Percentiles rank a stretch among this genome's conserved stretches.
These are phyloP conservation scores for Todus mexicanus DNA, from an alignment of 2,797 vertebrate genomes.

Conservation along the genomic window DNA sequence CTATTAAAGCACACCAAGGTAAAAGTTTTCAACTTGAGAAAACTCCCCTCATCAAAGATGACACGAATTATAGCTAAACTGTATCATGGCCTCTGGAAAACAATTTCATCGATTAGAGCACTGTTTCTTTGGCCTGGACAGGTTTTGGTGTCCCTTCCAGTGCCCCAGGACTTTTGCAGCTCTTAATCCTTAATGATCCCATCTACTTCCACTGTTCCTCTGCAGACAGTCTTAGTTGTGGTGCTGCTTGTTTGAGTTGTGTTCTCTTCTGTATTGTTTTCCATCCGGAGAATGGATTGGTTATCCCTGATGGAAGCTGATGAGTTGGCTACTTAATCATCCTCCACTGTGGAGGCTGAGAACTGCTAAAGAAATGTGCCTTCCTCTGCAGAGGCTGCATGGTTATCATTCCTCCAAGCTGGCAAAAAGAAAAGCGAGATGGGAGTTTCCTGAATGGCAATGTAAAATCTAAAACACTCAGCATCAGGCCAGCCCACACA, in stretches of 20 bases:
- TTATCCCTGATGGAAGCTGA: neutral
- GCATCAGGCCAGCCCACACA: slow-evolving; percentile 14
- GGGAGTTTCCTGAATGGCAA: neutral
- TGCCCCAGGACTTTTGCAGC: neutral
- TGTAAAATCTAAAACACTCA: neutral
- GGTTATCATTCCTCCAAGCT: neutral
- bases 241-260: neutral
- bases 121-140: neutral
- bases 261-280: neutral
- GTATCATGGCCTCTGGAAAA: neutral
- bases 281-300: neutral
- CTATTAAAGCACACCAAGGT: neutral
- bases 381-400: neutral
- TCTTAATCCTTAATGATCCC: neutral
- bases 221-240: neutral
- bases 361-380: neutral
- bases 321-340: neutral
- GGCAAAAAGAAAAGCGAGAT: neutral
- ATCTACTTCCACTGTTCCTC: neutral
- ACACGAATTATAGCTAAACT: neutral
- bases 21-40: neutral
- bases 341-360: neutral
- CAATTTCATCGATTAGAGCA: neutral
- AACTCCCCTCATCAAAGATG: neutral
- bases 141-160: neutral